These are phyloP conservation scores for Watsonalla binaria DNA, from an alignment of 2,888 invertebrate genomes.

Conservation along the genomic window DNA sequence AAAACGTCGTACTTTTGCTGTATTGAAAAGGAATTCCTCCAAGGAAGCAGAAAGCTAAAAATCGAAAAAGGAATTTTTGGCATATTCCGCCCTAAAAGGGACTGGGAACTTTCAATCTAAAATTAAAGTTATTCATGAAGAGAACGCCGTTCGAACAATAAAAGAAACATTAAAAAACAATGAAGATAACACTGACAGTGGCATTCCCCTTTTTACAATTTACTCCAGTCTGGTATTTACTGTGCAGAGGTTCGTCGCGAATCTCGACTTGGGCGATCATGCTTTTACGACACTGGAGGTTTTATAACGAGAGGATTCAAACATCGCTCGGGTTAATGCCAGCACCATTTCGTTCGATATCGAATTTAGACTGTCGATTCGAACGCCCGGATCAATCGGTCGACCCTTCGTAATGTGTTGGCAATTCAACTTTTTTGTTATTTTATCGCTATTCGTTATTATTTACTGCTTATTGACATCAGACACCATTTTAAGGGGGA, in stretches of 20 bases:
- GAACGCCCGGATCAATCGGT: background rate
- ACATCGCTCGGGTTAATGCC: slow-evolving; percentile 7
- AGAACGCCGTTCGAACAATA: background rate
- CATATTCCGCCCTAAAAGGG: background rate
- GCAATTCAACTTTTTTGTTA: background rate
- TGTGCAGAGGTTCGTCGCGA: background rate
- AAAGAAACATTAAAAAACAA: slow-evolving; percentile 2
- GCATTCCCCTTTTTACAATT: slow-evolving; percentile 1
- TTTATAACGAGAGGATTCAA: slow-evolving; percentile 12
- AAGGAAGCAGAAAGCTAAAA: too few relatives aligned
- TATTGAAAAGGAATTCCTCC: too few relatives aligned
- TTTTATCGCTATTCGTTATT: too few relatives aligned
- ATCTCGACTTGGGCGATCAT: slow-evolving; percentile 4
- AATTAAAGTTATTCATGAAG: background rate
- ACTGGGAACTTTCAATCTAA: background rate
- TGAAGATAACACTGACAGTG: slow-evolving; percentile 1
- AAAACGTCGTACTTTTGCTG: too few relatives aligned
- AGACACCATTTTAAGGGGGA: too few relatives aligned
- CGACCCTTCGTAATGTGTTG: background rate
- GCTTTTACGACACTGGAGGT: slow-evolving; percentile 3
- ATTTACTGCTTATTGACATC: background rate
- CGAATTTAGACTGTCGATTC: slow-evolving; percentile 1
- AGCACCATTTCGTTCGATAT: background rate
- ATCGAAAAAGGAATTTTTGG: too few relatives aligned
- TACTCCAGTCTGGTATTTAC: slow-evolving; percentile 2